These are phyloP conservation scores for Limulus polyphemus DNA, from an alignment of 2,888 invertebrate species.

Conservation along the genomic window DNA sequence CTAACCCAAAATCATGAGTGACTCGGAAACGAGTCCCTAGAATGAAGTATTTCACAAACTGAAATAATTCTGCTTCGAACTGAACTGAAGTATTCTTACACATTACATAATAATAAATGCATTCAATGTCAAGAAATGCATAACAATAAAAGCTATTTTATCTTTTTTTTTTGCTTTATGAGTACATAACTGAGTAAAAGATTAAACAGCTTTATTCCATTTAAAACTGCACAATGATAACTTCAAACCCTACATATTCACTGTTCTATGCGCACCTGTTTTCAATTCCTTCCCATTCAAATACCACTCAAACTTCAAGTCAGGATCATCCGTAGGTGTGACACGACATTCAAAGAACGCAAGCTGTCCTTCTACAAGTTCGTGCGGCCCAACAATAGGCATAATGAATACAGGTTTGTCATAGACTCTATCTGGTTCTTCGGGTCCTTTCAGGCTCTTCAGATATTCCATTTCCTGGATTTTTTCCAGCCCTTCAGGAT, in stretches of 20 bases:
- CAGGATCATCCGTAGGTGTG: slow-evolving; percentile 77
- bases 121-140: neutral
- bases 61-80: neutral
- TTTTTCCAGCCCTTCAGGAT: slow-evolving; percentile 80
- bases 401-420: slow-evolving; percentile 84
- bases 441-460: slow-evolving; percentile 35
- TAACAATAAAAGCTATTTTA: no score
- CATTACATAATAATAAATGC: neutral
- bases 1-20: slow-evolving; percentile 85
- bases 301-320: slow-evolving; percentile 79
- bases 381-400: slow-evolving; percentile 71
- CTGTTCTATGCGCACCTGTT: slow-evolving; percentile 49
- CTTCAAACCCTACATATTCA: no score
- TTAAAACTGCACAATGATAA: no score
- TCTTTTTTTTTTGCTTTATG: no score
- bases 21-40: slow-evolving; percentile 71
- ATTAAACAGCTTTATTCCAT: no score
- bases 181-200: no score
- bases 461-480: slow-evolving; percentile 47
- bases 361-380: slow-evolving; percentile 72
- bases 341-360: slow-evolving; percentile 87
- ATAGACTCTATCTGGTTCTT: slow-evolving; percentile 64
- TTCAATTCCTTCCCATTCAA: slow-evolving; percentile 81
- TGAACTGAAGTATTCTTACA: neutral
- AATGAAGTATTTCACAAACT: neutral